Evolutionary conservation across 1,140 invertebrate species (phyloP).

Genomic region (Asbolus verrucosus): DNA sequence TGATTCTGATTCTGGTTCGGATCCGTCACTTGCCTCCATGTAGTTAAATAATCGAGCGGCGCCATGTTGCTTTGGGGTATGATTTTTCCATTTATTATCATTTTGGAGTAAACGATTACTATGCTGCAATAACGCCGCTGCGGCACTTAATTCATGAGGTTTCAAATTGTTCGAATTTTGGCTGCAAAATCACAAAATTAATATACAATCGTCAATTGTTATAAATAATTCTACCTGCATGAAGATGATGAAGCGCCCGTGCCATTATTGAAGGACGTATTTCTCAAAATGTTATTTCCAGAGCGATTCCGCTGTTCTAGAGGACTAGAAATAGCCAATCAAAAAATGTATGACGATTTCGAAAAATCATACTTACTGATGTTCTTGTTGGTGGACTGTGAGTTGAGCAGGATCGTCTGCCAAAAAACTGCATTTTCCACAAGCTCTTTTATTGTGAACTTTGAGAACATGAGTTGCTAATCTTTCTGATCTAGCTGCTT

Average conservation of each 20-base stretch:
- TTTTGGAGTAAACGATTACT: constrained; percentile 59
- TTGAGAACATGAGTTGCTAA: constrained; percentile 89
- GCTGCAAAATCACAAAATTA: constrained; percentile 9
- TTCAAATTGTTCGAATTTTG: constrained; percentile 51
- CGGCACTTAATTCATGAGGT: constrained; percentile 54
- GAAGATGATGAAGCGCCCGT: constrained; percentile 44
- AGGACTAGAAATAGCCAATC: constrained; percentile 62
- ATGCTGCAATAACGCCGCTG: constrained; percentile 59
- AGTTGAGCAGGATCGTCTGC: constrained; percentile 84
- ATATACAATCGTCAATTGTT: neutral
- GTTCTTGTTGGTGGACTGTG: constrained; percentile 79
- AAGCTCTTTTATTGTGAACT: constrained; percentile 90
- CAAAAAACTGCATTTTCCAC: constrained; percentile 86
- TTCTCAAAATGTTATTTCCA: constrained; percentile 57
- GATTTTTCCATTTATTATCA: constrained; percentile 62
- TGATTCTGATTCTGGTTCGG: constrained; percentile 65
- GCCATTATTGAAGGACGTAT: constrained; percentile 54
- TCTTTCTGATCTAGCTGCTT: constrained; percentile 87
- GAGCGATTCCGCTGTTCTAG: constrained; percentile 62
- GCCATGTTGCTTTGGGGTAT: constrained; percentile 67
- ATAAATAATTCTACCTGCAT: constrained; percentile 46
- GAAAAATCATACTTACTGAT: constrained; percentile 69
- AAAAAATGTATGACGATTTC: constrained; percentile 30
- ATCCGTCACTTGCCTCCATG: constrained; percentile 71
- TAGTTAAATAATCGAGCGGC: constrained; percentile 71